Base-by-base conservation (phyloP, 2,113 vertebrate genomes). In the Coptodon rendalli region DNA sequence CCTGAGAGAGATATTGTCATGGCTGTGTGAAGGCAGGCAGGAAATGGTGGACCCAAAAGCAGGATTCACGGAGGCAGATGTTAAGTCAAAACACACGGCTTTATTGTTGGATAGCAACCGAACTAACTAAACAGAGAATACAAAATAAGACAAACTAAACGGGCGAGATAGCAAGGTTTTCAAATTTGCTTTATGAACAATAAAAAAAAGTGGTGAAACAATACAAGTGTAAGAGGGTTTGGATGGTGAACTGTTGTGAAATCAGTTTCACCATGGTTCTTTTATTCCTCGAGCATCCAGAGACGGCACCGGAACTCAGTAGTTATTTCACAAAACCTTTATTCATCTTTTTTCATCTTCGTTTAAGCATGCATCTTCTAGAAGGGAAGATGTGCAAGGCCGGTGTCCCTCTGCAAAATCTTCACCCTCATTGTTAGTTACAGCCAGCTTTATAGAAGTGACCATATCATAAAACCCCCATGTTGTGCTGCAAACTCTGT, bases 81-180 rank as follows among this genome's bases (percentile, higher is more conserved):
- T 10, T n/a, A 53, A 53, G 19, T 53, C 52, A 53, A 53, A 53
- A 53, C 19, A 53, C 50, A 53, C 5, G 19, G 52, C 52, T 1
- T 53, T 1, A 53, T 53, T 53, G 9, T 53, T 53, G 50, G 16
- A 50, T 53, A 53, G 52, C 52, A 53, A 53, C 52, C 0, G 2
- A 53, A 53, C 19, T 53, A 3, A 2, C 52, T 53, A 53, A 53
- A 53, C 9, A n/a, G 19, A 52, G 5, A n/a, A 52, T 10, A 52
- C 2, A 52, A n/a, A 52, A 52, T 19, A 52, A 52, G 19, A 52
- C 17, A 52, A n/a, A 52, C 0, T 17, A 52, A 52, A 52, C 50
- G 9, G 0, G 50, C 5, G 0, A 52, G 50, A 8, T 52, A 52
- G 50, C 50, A 52, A 52, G 50, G 50, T 52, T 0, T 52, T n/a